A percentile compares a stretch with the other conserved stretches of the same genome.
Conservation (phyloP, 2,113 vertebrate species). For the Mungos mungo region DNA sequence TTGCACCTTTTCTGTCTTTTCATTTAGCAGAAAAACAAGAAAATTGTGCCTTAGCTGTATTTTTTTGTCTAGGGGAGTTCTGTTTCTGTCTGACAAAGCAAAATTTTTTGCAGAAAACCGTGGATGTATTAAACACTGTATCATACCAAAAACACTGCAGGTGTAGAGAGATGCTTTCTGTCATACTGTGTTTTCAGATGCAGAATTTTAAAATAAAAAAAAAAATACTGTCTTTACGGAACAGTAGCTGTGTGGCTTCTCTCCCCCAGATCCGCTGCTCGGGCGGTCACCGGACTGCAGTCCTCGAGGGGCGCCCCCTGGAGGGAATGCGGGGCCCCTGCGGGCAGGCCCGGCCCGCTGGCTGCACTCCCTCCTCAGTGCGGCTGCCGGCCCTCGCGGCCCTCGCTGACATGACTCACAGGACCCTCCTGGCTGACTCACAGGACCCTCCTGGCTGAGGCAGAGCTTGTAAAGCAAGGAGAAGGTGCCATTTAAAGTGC, state of each 20-base stretch:
- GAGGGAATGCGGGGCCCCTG: background rate
- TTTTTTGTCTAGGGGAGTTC: slow-evolving; percentile 86
- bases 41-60: slow-evolving; percentile 97
- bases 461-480: background rate
- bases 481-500: background rate
- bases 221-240: slow-evolving; percentile 81
- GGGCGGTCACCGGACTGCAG: too few species aligned
- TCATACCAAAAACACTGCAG: slow-evolving; percentile 93
- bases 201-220: slow-evolving; percentile 93
- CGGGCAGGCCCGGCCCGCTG: background rate
- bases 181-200: slow-evolving; percentile 93
- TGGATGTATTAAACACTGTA: slow-evolving; percentile 91
- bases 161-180: slow-evolving; percentile 95
- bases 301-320: too few species aligned
- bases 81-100: slow-evolving; percentile 89
- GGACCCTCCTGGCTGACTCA: background rate
- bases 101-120: slow-evolving; percentile 87
- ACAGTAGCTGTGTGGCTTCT: background rate
- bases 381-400: background rate
- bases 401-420: too few species aligned
- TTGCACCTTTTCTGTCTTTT: slow-evolving; percentile 87
- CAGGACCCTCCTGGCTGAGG: background rate
- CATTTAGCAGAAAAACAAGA: slow-evolving; percentile 82
- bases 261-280: background rate
- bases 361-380: background rate